These are phyloP conservation scores for Conchocele bisecta DNA, from an alignment of 2,888 invertebrate genomes.

Conservation along the genomic window DNA sequence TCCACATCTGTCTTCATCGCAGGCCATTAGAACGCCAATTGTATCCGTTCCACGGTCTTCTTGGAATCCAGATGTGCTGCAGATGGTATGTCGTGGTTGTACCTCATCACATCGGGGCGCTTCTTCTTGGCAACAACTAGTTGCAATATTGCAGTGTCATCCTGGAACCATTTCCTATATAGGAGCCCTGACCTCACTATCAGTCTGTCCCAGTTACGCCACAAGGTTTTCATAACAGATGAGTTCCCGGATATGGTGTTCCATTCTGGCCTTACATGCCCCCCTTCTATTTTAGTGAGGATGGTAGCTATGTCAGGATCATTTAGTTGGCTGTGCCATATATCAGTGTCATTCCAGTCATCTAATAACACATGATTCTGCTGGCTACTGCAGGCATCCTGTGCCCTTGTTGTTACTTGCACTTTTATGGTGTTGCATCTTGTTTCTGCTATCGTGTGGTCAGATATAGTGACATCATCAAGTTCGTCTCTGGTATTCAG, in stretches of 20 bases:
- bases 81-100: slow-evolving; percentile 13
- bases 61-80: slow-evolving; percentile 18
- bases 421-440: neutral
- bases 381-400: neutral
- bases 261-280: slow-evolving; percentile 21
- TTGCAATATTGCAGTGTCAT: neutral
- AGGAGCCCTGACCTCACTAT: slow-evolving; percentile 35
- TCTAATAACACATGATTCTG: neutral
- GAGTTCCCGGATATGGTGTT: slow-evolving; percentile 11
- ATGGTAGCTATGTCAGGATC: neutral
- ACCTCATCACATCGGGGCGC: neutral
- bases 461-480: neutral
- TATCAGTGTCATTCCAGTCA: neutral
- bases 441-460: neutral
- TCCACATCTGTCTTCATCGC: neutral
- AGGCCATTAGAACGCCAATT: neutral
- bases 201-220: slow-evolving; percentile 54
- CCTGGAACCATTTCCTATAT: slow-evolving; percentile 25
- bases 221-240: slow-evolving; percentile 39
- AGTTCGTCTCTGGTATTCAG: neutral
- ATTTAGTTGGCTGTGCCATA: neutral
- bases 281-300: neutral
- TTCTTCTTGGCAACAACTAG: slow-evolving; percentile 2
- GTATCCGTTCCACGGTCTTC: slow-evolving; percentile 2
- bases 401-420: neutral